These are phyloP conservation scores for Clupea harengus DNA, from an alignment of 2,113 vertebrate species.

Conservation along the genomic window DNA sequence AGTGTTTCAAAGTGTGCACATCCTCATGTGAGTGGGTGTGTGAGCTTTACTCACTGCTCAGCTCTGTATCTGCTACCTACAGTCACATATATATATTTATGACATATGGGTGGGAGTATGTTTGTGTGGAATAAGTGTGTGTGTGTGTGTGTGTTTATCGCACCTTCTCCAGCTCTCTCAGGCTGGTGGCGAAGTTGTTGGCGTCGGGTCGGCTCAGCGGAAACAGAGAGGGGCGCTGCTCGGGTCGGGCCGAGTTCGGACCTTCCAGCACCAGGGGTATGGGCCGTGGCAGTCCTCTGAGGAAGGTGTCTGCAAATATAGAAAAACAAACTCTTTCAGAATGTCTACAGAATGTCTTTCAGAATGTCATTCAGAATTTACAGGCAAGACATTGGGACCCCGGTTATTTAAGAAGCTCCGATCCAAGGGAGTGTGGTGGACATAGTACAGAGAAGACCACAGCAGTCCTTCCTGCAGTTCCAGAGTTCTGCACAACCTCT, in stretches of 20 bases:
- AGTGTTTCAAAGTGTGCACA: neutral
- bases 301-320: conserved; percentile 74
- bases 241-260: conserved; percentile 60
- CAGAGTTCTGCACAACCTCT: too few species aligned
- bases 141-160: neutral
- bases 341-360: neutral
- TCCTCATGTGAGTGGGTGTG: neutral
- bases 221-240: conserved; percentile 73
- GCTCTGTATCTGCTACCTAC: neutral
- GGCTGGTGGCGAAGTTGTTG: conserved; percentile 87
- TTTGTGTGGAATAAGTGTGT: neutral
- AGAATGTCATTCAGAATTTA: too few species aligned
- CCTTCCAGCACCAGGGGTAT: conserved; percentile 60
- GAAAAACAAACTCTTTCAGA: neutral
- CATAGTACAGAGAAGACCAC: too few species aligned
- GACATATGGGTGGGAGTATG: neutral
- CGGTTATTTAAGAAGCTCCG: too few species aligned
- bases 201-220: conserved; percentile 78
- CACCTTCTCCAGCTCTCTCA: conserved; percentile 89
- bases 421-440: too few species aligned
- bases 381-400: too few species aligned
- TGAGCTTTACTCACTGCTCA: neutral
- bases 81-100: neutral
- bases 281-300: conserved; percentile 68
- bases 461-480: too few species aligned